Conservation (phyloP, 2,797 vertebrate genomes). For the Sebastes itinus region DNA sequence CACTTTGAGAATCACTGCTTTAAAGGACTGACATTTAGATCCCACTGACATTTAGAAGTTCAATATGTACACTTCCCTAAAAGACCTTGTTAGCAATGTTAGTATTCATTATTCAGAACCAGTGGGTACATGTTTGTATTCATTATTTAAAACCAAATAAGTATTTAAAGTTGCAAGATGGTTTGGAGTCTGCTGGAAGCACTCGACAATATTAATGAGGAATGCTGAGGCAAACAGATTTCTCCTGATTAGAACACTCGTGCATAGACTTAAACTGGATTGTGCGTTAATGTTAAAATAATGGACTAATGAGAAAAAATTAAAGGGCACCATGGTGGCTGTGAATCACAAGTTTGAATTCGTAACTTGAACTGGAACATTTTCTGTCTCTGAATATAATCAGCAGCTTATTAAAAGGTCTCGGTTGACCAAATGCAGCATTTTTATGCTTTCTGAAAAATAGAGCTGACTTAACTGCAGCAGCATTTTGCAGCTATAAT, state of each 20-base stretch:
- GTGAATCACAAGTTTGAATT: background rate
- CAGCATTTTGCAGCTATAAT: background rate
- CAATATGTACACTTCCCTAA: conserved; percentile 31
- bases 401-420: background rate
- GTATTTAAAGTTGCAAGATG: background rate
- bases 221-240: background rate
- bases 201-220: background rate
- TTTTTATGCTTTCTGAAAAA: background rate
- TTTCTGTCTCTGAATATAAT: background rate
- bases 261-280: background rate
- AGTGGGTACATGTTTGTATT: conserved; percentile 15
- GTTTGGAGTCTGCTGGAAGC: background rate
- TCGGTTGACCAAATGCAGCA: background rate
- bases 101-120: conserved; percentile 52
- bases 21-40: conserved; percentile 17
- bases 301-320: background rate
- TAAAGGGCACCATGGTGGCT: too few relatives aligned
- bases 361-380: background rate
- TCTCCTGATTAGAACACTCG: background rate
- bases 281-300: background rate
- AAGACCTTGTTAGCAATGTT: conserved; percentile 30
- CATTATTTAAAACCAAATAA: conserved; percentile 31
- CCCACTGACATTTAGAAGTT: conserved; percentile 11
- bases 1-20: background rate
- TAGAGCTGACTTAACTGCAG: background rate